Conservation (phyloP, 2,797 vertebrate genomes). For the Phoxinus dragarum region DNA sequence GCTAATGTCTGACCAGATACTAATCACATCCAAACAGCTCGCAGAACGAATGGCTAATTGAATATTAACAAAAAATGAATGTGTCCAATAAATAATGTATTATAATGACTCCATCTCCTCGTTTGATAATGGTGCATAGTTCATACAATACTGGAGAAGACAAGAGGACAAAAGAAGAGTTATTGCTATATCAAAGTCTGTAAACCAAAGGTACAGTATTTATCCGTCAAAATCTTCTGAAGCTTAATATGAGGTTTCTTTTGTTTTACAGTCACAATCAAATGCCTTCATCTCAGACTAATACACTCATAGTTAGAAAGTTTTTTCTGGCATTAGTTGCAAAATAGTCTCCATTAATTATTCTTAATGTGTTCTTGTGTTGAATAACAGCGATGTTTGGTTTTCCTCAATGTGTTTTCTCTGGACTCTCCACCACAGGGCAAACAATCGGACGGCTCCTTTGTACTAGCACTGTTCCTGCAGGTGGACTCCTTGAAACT, state of each 20-base stretch:
- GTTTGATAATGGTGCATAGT: constrained; percentile 75
- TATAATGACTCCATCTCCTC: constrained; percentile 70
- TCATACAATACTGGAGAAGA: constrained; percentile 79
- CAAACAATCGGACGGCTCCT: constrained; percentile 49
- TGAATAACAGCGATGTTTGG: background rate
- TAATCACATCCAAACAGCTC: constrained; percentile 21
- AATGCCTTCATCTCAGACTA: constrained; percentile 20
- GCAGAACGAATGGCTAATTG: background rate
- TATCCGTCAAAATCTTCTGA: constrained; percentile 18
- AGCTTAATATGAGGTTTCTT: background rate
- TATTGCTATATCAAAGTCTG: constrained; percentile 72
- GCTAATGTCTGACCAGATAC: constrained; percentile 5
- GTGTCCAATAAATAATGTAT: constrained; percentile 29
- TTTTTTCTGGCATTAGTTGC: constrained; percentile 31
- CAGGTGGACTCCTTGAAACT: constrained; percentile 7
- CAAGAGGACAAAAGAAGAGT: constrained; percentile 66
- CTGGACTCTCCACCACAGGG: constrained; percentile 56
- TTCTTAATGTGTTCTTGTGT: background rate
- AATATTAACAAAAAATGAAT: constrained; percentile 1
- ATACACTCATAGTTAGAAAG: background rate
- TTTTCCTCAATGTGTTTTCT: constrained; percentile 36
- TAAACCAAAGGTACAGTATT: constrained; percentile 73
- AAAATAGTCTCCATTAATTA: background rate
- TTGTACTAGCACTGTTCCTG: constrained; percentile 54
- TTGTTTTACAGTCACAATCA: background rate